Conservation (phyloP, 2,113 vertebrate species). For the Hippocampus comes region DNA sequence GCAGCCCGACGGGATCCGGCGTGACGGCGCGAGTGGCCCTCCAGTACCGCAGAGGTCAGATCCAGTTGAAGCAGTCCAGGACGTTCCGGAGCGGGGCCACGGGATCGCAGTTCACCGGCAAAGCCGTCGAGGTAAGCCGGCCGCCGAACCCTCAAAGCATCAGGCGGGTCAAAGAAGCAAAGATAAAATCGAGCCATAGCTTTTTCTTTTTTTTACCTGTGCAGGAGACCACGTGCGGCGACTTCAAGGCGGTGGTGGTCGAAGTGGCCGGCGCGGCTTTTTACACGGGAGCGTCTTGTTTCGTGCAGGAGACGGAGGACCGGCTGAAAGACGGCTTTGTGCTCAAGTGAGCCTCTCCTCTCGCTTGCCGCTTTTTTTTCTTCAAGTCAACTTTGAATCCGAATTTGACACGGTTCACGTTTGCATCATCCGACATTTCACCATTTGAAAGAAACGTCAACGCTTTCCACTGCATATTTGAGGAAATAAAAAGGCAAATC, state of each 20-base stretch:
- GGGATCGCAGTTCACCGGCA: slow-evolving; percentile 84
- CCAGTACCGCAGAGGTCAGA: slow-evolving; percentile 86
- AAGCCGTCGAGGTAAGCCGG: slow-evolving; percentile 78
- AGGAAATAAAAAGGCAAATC: slow-evolving; percentile 35
- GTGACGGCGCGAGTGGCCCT: slow-evolving; percentile 92
- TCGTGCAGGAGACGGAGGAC: slow-evolving; percentile 82
- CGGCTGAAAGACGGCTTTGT: slow-evolving; percentile 81
- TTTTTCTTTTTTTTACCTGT: background rate
- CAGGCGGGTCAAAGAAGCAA: too few species aligned
- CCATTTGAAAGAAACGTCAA: background rate
- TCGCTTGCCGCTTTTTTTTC: background rate
- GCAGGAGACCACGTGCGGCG: slow-evolving; percentile 82
- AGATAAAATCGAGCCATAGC: background rate
- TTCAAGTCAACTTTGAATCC: too few species aligned
- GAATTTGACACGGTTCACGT: too few species aligned
- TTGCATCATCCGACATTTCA: too few species aligned
- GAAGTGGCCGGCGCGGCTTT: slow-evolving; percentile 88
- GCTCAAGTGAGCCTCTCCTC: slow-evolving; percentile 70
- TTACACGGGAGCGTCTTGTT: slow-evolving; percentile 83
- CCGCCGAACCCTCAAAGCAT: too few species aligned
- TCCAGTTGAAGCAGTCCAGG: slow-evolving; percentile 81
- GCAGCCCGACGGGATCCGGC: slow-evolving; percentile 90
- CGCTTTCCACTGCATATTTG: background rate
- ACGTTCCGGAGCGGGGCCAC: slow-evolving; percentile 84
- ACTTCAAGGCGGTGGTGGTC: slow-evolving; percentile 83